Evolutionary conservation across 2,888 invertebrate genomes (phyloP), one percentile per base, ranked within the genome.

Genomic region (Thereva nobilitata): DNA sequence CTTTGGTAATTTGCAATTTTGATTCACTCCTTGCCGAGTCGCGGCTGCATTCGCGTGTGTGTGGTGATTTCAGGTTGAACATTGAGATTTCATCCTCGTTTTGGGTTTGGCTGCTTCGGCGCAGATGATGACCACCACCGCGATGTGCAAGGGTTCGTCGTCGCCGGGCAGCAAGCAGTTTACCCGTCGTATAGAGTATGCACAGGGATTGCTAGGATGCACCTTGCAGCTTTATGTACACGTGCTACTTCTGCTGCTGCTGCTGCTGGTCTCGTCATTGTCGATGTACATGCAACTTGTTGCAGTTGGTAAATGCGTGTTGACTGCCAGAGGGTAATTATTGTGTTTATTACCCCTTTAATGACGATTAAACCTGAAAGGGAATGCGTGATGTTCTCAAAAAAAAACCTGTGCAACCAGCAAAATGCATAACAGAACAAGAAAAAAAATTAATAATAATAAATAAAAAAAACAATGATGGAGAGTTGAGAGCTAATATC

Each of bases 1-100:
- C 23, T 23, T 23, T 23, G 23, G 23, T 23, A 61, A 61, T 61
- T 61, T 61, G 41, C 50, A 50, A 61, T 61, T 50, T 49, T 41
- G 61, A 40, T 50, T 40, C n/a, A 42, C 41, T 49, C 61, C 34
- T 40, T 45, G 40, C 34, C 50, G 34, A 23, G 23, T 35, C 57
- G 35, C 10, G 44, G 50, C 47, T 59, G 57, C 61, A 50, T 6
- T 61, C 61, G 61, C 61, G 23, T 23, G 61, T 23, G 61, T 61
- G 61, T 61, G 61, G 61, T 61, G 61, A 61, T 61, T 61, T 61
- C 9, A 41, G 49, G 50, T 41, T 23, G 41, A 50, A 50, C 49
- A 41, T 61, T 50, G 61, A 40, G 41, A 49, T 41, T 50, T 23
- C 50, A 10, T 41, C 37, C n/a, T 8, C 23, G 8, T 5, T 5